phyloP scores from a whole-genome alignment of 2,113 vertebrate species.

The Peucedramus taeniatus region DNA sequence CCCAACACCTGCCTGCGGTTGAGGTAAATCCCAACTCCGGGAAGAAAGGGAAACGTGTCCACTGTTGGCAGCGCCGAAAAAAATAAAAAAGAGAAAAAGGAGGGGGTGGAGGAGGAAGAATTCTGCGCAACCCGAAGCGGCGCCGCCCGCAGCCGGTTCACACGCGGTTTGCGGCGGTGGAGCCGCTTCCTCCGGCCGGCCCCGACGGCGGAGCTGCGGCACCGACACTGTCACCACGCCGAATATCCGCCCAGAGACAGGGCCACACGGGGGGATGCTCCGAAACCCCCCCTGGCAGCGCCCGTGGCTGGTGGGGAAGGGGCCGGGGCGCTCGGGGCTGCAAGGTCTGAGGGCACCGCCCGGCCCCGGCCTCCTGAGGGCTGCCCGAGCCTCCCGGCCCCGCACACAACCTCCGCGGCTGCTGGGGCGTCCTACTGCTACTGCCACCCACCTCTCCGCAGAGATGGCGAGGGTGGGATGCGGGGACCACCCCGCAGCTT shows the following conservation, averaged over 20 bases:
- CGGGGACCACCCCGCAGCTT: not conserved
- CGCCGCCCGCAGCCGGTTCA: not conserved
- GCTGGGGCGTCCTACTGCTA: not conserved
- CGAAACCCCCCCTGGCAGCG: fast-evolving
- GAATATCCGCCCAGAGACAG: fast-evolving
- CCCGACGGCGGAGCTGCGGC: not conserved
- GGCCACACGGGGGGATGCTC: fast-evolving
- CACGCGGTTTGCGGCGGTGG: not conserved
- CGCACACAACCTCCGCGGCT: not conserved
- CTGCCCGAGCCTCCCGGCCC: not conserved
- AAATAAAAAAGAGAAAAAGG: not conserved
- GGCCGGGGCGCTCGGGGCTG: not conserved
- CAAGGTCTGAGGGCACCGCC: not conserved
- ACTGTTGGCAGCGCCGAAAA: not conserved
- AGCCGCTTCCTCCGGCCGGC: not conserved
- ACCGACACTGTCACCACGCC: not conserved
- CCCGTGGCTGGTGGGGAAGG: not conserved
- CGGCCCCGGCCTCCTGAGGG: no score
- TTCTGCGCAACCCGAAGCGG: not conserved
- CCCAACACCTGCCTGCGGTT: not conserved
- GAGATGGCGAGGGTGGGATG: not conserved
- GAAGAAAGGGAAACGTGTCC: not conserved
- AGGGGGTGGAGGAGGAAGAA: fast-evolving
- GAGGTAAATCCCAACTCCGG: not conserved
- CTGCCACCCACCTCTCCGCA: not conserved